Evolutionary conservation across 2,797 vertebrate genomes (phyloP), one percentile per base, ranked within the genome.

Genomic region (Euphonia xanthogaster): DNA sequence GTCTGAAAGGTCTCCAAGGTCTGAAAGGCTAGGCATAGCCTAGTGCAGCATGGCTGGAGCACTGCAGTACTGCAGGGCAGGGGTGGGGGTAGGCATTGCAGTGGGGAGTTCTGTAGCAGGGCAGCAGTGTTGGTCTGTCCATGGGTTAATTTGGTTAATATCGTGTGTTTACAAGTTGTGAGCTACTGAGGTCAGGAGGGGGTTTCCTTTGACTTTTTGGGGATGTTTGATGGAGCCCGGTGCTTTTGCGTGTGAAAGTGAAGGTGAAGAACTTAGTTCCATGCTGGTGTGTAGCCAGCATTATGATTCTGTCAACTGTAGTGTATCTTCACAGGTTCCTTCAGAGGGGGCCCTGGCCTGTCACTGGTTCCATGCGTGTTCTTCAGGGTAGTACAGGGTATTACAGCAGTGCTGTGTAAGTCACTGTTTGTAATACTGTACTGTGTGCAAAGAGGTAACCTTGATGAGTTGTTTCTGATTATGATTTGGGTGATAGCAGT

Each of bases 11-110:
- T 48, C 27, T 74, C 63, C 1, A 2, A 23, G 31, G 12, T 50
- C 35, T 63, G 37, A n/a, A 42, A 25, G 54, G 35, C 8, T 2
- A 3, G 57, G 54, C 57, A 45, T 2, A 53, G 31, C 21, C 35
- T 25, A 5, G 39, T 24, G 30, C 6, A 4, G 30, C 3, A 1
- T 4, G 3, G 10, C 35, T 14, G 67, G 60, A 65, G 40, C n/a
- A 7, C 18, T 20, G 75, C 42, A 48, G 62, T 47, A 1, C 76
- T 1, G 0, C 57, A 14, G 14, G 31, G 25, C 14, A 53, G 68
- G 31, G 40, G 5, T 53, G 27, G 0, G 0, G 2, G 7, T 2
- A 0, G 14, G 16, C 2, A 0, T 24, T 45, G 61, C 37, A 27
- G 20, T 2, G 42, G 50, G 40, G 18, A 44, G 62, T 33, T 40